These are phyloP conservation scores for Cynopterus sphinx DNA, from an alignment of 2,797 vertebrate genomes.

Conservation along the genomic window DNA sequence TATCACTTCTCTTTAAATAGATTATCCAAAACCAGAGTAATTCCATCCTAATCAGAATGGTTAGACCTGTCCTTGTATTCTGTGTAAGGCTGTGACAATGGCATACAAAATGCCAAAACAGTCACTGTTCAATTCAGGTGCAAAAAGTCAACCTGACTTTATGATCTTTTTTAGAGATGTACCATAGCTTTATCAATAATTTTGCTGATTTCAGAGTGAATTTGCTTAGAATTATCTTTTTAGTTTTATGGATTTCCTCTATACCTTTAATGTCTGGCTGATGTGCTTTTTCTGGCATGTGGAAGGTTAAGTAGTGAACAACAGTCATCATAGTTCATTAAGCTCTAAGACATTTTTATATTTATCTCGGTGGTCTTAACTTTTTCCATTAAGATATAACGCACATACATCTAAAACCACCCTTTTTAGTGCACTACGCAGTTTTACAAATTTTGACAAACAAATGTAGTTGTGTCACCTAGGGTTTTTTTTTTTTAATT, in stretches of 20 bases:
- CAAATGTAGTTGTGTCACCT: neutral
- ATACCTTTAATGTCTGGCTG: neutral
- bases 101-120: neutral
- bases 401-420: neutral
- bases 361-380: neutral
- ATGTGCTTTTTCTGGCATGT: neutral
- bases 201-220: neutral
- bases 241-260: slow-evolving; percentile 11
- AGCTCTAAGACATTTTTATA: neutral
- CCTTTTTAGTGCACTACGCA: neutral
- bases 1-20: neutral
- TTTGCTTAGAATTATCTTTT: slow-evolving; percentile 31
- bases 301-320: neutral
- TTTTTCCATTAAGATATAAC: neutral
- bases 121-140: neutral
- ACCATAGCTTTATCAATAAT: neutral
- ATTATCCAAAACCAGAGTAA: neutral
- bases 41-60: neutral
- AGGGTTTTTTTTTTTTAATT: neutral
- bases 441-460: slow-evolving; percentile 29
- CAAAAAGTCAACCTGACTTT: neutral
- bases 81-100: neutral
- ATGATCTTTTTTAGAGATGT: neutral
- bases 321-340: neutral
- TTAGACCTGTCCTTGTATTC: neutral